These are phyloP conservation scores for Pterostichus madidus DNA, from an alignment of 2,888 invertebrate species.

Conservation along the genomic window DNA sequence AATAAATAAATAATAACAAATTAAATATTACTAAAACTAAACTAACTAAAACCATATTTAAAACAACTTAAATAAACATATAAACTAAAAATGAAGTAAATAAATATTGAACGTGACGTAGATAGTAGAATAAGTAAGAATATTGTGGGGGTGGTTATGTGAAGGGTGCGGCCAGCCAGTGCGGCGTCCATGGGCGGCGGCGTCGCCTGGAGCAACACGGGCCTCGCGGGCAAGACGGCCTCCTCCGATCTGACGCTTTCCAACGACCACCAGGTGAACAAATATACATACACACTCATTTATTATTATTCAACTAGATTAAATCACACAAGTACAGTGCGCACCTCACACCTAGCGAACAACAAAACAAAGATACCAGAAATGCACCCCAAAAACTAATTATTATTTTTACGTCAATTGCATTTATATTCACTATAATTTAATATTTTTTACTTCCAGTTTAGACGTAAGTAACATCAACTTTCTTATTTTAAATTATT, in stretches of 20 bases:
- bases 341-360: too few species aligned
- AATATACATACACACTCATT: constrained; percentile 68
- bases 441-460: neutral
- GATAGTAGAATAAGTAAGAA: neutral
- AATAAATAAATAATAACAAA: too few species aligned
- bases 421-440: too few species aligned
- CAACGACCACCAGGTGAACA: constrained; percentile 80
- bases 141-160: neutral
- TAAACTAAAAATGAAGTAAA: too few species aligned
- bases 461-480: too few species aligned
- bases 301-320: too few species aligned
- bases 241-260: constrained; percentile 75
- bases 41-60: neutral
- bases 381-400: too few species aligned
- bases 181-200: constrained; percentile 62
- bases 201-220: constrained; percentile 13
- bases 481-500: too few species aligned
- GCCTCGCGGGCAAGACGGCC: constrained; percentile 72
- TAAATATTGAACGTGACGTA: neutral
- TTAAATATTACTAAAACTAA: neutral
- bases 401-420: too few species aligned
- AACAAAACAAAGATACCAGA: too few species aligned
- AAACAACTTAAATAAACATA: too few species aligned
- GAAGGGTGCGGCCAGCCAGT: constrained; percentile 64
- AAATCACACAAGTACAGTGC: too few species aligned